phyloP scores from a whole-genome alignment of 37 sponge, comb jelly and placozoan genomes.

The Mnemiopsis leidyi region DNA sequence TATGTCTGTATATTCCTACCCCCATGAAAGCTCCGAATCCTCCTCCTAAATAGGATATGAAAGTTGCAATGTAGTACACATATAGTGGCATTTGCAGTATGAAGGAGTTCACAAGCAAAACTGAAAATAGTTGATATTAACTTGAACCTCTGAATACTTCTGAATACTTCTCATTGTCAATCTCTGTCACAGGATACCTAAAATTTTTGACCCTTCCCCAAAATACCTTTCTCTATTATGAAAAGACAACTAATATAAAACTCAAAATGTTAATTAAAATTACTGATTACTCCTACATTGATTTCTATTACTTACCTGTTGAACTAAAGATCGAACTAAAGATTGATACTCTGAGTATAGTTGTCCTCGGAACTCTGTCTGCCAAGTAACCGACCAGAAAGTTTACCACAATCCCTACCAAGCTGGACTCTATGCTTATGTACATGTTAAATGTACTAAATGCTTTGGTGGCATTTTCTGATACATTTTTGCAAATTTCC shows the following conservation, averaged over 20 bases:
- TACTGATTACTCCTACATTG: too few species aligned
- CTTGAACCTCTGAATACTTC: too few species aligned
- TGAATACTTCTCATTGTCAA: too few species aligned
- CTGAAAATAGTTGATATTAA: too few species aligned
- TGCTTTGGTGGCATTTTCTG: not conserved
- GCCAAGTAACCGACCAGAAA: not conserved
- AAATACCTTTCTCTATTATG: too few species aligned
- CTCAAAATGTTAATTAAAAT: too few species aligned
- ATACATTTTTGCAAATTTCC: not conserved
- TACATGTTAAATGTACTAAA: slow-evolving; percentile 30
- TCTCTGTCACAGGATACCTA: too few species aligned
- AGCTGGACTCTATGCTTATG: not conserved
- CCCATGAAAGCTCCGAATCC: slow-evolving; percentile 24
- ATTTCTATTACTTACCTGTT: not conserved
- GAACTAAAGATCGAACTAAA: not conserved
- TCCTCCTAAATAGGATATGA: not conserved
- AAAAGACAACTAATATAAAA: too few species aligned
- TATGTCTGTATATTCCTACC: too few species aligned
- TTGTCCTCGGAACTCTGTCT: slow-evolving; percentile 12
- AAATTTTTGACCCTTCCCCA: too few species aligned
- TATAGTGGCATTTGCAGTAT: not conserved
- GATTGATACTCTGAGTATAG: not conserved
- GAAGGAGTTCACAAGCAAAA: slow-evolving; percentile 16
- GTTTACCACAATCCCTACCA: not conserved
- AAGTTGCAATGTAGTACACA: not conserved